These are phyloP conservation scores for Paramormyrops hopkinsi DNA, from an alignment of 2,797 vertebrate species.

Conservation along the genomic window DNA sequence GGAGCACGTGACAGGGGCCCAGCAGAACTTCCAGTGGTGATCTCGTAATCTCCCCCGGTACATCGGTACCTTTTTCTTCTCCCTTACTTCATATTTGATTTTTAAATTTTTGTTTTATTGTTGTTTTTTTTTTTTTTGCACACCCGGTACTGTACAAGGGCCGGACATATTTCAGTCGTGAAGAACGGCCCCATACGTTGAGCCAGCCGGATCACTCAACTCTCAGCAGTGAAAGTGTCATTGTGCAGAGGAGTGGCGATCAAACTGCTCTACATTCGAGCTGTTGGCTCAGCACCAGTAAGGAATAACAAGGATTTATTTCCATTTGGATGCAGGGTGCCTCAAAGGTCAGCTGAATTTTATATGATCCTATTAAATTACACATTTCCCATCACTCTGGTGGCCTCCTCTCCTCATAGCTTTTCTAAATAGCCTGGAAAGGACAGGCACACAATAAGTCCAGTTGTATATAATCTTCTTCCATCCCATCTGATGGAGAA, in stretches of 20 bases:
- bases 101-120: not conserved
- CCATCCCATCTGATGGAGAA: not conserved
- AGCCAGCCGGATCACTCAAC: not conserved
- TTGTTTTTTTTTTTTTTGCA: not conserved
- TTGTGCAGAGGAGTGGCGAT: not conserved
- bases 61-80: not conserved
- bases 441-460: not conserved
- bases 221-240: not conserved
- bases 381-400: not conserved
- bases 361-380: slow-evolving; percentile 7
- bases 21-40: not conserved
- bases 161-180: not conserved
- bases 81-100: not conserved
- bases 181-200: not conserved
- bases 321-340: not conserved
- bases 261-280: not conserved
- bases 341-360: not conserved
- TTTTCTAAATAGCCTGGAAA: slow-evolving; percentile 7
- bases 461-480: not conserved
- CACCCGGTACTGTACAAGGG: not conserved
- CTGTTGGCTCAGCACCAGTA: not conserved
- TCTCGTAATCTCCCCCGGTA: not conserved
- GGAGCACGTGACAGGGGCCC: not conserved
- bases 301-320: not conserved
- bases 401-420: not conserved